A percentile compares a stretch with the other conserved stretches of the same genome.
These are phyloP conservation scores for Hypanus sabinus DNA, from an alignment of 2,113 vertebrate genomes.

Conservation along the genomic window DNA sequence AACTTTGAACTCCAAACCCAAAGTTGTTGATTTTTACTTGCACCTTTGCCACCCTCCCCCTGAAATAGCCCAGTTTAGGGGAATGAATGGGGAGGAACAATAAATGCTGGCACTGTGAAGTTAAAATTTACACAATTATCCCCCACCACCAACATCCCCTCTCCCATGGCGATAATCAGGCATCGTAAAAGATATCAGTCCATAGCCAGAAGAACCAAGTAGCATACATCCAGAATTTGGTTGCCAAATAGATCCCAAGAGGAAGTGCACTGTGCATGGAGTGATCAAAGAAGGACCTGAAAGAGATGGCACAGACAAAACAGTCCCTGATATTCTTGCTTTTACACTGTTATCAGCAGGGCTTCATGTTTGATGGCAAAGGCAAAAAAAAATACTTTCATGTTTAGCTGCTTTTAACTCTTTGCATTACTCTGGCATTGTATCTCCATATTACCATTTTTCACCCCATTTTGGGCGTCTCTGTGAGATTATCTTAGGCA, in stretches of 20 bases:
- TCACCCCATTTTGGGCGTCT: background rate
- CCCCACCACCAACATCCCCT: background rate
- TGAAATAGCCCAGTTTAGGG: no score
- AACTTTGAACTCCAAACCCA: no score
- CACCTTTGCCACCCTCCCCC: no score
- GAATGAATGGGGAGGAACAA: no score
- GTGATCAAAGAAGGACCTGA: conserved; percentile 96
- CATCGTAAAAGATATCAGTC: conserved; percentile 92
- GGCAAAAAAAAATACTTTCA: background rate
- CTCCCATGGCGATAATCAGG: background rate
- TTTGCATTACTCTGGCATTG: background rate
- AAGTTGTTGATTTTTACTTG: no score
- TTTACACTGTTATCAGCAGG: background rate
- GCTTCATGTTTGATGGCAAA: background rate
- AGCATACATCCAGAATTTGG: conserved; percentile 99
- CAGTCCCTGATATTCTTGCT: background rate
- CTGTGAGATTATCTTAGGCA: background rate
- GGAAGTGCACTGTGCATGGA: conserved; percentile 98
- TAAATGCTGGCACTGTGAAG: no score
- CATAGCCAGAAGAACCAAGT: conserved; percentile 99
- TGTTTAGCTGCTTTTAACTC: no score
- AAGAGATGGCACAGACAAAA: conserved; percentile 42
- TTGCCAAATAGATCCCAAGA: conserved; percentile 96
- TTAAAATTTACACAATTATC: background rate
- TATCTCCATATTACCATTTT: background rate